A percentile compares a stretch with the other conserved stretches of the same genome.
Evolutionary conservation across 2,797 vertebrate species (phyloP).

Genomic region (Cirrhinus mrigala): DNA sequence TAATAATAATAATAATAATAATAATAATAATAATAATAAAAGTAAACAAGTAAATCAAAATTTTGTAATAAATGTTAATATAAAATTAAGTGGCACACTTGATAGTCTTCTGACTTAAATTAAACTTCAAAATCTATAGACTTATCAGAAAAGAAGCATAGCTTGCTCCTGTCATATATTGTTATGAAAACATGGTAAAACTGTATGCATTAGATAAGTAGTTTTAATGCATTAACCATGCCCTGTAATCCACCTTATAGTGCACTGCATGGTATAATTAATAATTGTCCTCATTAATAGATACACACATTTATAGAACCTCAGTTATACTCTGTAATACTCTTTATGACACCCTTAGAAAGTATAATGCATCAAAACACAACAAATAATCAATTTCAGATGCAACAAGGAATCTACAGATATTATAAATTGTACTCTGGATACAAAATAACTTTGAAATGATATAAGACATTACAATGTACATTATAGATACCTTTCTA

Average conservation of each 20-base stretch:
- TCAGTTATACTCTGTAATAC: not conserved
- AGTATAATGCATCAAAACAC: not conserved
- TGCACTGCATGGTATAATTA: not conserved
- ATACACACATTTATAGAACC: no score
- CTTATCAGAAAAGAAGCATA: not conserved
- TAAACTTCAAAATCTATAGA: not conserved
- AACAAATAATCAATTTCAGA: not conserved
- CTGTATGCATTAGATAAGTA: not conserved
- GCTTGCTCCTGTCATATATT: no score
- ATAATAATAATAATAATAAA: no score
- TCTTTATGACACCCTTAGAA: not conserved
- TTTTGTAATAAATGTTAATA: no score
- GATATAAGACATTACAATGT: not conserved
- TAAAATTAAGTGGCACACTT: not conserved
- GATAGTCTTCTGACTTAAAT: not conserved
- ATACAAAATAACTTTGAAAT: not conserved
- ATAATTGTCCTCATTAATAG: not conserved
- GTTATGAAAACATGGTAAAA: not conserved
- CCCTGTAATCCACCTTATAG: not conserved
- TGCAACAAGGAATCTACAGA: not conserved
- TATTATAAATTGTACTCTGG: not conserved
- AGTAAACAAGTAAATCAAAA: no score
- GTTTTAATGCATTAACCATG: not conserved
- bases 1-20: no score
- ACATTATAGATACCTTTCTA: not conserved